Base-by-base conservation (phyloP, 1,140 invertebrate genomes). In the Aphidius ervi region DNA sequence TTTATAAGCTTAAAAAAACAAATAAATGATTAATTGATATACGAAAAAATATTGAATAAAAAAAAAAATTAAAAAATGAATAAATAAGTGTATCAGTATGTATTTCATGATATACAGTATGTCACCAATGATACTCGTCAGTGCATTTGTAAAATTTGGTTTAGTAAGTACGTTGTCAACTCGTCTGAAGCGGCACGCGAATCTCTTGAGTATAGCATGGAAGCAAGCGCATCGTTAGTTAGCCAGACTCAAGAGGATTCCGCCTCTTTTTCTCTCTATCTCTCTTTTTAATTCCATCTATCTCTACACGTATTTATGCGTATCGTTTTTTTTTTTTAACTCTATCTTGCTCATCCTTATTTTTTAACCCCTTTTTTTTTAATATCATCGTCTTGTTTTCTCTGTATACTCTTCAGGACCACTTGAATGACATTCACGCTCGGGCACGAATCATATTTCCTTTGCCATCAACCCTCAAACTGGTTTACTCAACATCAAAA, bases 181-280 rank as follows among this genome's bases (percentile, higher is more conserved):
- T 59, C 20, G 58, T 59, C 58, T 59, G 58, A 59, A 59, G 58
- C 48, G 58, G 58, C 58, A 52, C 58, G 58, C 58, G 58, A 59
- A 59, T 31, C 40, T 52, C 58, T 43, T 43, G 47, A 59, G 58
- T 59, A 59, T 59, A 5, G 16, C 49, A 59, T 59, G 58, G 9
- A 52, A 41, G 49, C 16, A 42, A 59, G 58, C 49, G 16, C 16
- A 59, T 59, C 58, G 58, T 59, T 59, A 59, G 58, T 59, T 59
- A 59, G 58, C 58, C 52, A 40, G 40, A n/a, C 58, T 59, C 49
- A 10, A 59, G 58, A 52, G 58, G 41, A 53, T 31, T 31, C 4
- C 4, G 43, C n/a, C 52, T 59, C 43, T 47, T 47, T 47, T 50
- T 31, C 20, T 59, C 57, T 52, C 10, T 7, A 16, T 16, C 6